Percentiles rank a stretch among this genome's conserved stretches.
phyloP scores from a whole-genome alignment of 2,797 vertebrate species.

The Melanotaenia parkinsoni region DNA sequence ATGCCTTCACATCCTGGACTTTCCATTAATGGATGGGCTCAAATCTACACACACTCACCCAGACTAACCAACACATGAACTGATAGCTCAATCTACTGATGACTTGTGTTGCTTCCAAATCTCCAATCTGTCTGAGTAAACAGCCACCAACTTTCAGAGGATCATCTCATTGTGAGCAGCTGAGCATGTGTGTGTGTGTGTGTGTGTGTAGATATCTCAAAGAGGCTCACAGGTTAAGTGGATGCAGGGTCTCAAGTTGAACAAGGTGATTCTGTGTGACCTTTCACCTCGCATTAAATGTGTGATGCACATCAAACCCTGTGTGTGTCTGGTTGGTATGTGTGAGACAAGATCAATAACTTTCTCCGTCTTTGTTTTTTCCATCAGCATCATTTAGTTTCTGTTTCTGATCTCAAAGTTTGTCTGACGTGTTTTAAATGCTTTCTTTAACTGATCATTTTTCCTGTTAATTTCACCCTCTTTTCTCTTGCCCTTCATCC shows the following conservation, averaged over 20 bases:
- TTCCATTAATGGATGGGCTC: conserved; percentile 3
- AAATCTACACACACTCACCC: background rate
- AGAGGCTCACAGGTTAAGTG: conserved; percentile 46
- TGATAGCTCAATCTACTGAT: conserved; percentile 15
- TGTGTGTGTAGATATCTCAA: conserved; percentile 19
- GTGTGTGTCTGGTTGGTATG: conserved; percentile 26
- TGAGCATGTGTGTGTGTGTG: conserved; percentile 33
- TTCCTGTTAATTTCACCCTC: background rate
- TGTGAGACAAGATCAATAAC: conserved; percentile 45
- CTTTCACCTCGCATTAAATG: conserved; percentile 45
- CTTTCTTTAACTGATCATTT: background rate
- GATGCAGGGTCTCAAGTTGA: conserved; percentile 25
- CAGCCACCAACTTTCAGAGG: conserved; percentile 38
- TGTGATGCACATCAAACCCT: conserved; percentile 3
- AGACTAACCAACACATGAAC: background rate
- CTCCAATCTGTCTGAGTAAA: conserved; percentile 54
- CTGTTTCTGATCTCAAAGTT: conserved; percentile 4
- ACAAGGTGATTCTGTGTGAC: conserved; percentile 42
- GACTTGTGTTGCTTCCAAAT: conserved; percentile 36
- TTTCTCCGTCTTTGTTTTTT: conserved; percentile 2
- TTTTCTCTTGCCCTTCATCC: background rate
- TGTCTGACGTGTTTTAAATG: conserved; percentile 14
- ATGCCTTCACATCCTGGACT: conserved; percentile 20
- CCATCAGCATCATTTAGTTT: conserved; percentile 32
- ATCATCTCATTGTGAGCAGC: conserved; percentile 11